Conservation (phyloP, 2,113 vertebrate genomes). For the Siphamia tubifer region DNA sequence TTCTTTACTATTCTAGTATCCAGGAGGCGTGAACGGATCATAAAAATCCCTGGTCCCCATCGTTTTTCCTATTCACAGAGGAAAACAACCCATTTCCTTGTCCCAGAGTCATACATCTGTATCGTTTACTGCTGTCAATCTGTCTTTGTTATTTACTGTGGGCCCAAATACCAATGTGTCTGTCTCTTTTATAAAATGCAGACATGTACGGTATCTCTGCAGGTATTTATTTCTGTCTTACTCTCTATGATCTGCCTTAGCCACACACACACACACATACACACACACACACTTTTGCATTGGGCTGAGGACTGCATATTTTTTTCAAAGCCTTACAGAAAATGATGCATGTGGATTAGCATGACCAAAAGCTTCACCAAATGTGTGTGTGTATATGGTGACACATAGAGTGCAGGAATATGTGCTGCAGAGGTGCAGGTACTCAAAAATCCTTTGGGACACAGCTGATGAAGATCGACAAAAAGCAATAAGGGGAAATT, state of each 20-base stretch:
- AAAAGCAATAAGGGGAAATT: constrained; percentile 46
- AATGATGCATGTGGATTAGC: constrained; percentile 35
- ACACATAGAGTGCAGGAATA: not conserved
- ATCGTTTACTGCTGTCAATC: constrained; percentile 22
- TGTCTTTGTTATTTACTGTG: constrained; percentile 17
- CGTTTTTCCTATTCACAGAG: constrained; percentile 16
- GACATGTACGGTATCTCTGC: not conserved
- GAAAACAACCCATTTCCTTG: constrained; percentile 42
- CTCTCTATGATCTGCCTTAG: not conserved
- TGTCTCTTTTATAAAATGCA: constrained; percentile 1
- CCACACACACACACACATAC: not conserved
- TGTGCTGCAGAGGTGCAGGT: not conserved
- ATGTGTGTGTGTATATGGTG: not conserved
- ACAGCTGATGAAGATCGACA: constrained; percentile 43
- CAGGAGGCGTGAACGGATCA: constrained; percentile 50
- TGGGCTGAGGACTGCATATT: constrained; percentile 4
- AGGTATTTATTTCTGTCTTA: constrained; percentile 10
- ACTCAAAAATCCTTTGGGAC: not conserved
- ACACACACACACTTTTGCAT: constrained; percentile 8
- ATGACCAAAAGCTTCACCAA: constrained; percentile 1
- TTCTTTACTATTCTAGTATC: constrained; percentile 48
- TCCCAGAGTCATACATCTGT: constrained; percentile 41
- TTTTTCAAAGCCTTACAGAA: constrained; percentile 10
- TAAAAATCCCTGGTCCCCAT: constrained; percentile 52
- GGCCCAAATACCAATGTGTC: not conserved